Conservation (phyloP, 2,797 vertebrate genomes). For the Pseudomugil tenellus region DNA sequence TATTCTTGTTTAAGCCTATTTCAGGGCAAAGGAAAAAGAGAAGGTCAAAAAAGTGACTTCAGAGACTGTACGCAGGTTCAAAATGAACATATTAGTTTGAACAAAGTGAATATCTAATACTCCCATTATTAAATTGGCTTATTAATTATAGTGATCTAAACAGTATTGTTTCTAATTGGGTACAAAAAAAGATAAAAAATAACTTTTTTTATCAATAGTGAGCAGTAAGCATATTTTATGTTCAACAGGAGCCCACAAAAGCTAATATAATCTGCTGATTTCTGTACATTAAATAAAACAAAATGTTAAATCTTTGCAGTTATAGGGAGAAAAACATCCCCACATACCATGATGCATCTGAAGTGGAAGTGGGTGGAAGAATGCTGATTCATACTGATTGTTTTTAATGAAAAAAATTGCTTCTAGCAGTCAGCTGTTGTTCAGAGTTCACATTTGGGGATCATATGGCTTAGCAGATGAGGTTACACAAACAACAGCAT, state of each 20-base stretch:
- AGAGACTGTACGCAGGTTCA: constrained; percentile 1
- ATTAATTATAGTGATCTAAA: not conserved
- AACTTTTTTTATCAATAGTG: too few relatives aligned
- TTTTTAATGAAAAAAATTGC: too few relatives aligned
- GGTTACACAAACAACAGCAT: too few relatives aligned
- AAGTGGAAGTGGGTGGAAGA: not conserved
- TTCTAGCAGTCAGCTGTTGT: too few relatives aligned
- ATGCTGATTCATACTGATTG: too few relatives aligned
- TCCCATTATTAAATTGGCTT: not conserved
- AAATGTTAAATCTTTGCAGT: not conserved
- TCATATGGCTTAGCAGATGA: too few relatives aligned
- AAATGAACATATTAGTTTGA: constrained; percentile 2
- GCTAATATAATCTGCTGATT: not conserved
- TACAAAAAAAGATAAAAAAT: not conserved
- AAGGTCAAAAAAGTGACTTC: constrained; percentile 42
- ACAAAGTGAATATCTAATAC: not conserved
- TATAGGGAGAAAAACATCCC: not conserved
- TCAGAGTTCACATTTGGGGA: too few relatives aligned
- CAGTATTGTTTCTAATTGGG: not conserved
- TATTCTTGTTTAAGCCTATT: constrained; percentile 62
- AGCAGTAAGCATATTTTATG: not conserved
- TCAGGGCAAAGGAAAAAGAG: constrained; percentile 38
- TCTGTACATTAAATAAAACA: not conserved
- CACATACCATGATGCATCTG: not conserved
- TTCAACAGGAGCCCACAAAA: not conserved